Base-by-base conservation (phyloP, 1,140 invertebrate genomes). In the Nymphalis io region DNA sequence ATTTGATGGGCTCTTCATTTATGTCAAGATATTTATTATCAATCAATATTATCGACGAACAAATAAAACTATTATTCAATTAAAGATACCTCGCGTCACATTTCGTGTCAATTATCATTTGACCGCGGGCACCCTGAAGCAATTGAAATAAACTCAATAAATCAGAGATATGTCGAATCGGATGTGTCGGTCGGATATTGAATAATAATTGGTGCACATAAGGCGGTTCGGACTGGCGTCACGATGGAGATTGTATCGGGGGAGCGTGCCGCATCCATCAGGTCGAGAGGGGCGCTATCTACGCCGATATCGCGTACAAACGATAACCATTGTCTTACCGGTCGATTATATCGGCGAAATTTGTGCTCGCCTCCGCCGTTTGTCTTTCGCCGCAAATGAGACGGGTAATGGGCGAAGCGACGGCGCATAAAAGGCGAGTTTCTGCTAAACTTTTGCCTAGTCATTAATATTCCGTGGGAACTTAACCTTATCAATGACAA, bases 121-220 rank as follows among this genome's bases (percentile, higher is more conserved):
- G 83, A 85, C 80, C 84, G 75, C 74, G 55, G 66, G 74, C 62
- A 74, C 73, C 72, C 62, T 73, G 68, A 76, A 83, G 75, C 75
- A 80, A 55, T 60, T 61, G 46, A 66, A 66, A 63, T 27, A 23
- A 60, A 60, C 40, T 46, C 42, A 57, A 64, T 64, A 27, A n/a
- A n/a, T 21, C 42, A 51, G 42, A 63, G 44, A 60, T 60, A 72
- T 51, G 74, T 67, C 73, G 58, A 67, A 80, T 83, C 75, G 78
- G 76, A 82, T 76, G 74, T 77, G 70, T 72, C 72, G 78, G 78
- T 81, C 74, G 80, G 76, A 81, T 88, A 88, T 90, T 88, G 86
- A 88, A 90, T 89, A 88, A 74, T 88, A 90, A 88, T 90, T 90
- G 85, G 86, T 87, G 81, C 88, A 85, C 80, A 82, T 74, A 77